Base-by-base conservation (phyloP, 2,113 vertebrate genomes). In the Melanerpes aurifrons region DNA sequence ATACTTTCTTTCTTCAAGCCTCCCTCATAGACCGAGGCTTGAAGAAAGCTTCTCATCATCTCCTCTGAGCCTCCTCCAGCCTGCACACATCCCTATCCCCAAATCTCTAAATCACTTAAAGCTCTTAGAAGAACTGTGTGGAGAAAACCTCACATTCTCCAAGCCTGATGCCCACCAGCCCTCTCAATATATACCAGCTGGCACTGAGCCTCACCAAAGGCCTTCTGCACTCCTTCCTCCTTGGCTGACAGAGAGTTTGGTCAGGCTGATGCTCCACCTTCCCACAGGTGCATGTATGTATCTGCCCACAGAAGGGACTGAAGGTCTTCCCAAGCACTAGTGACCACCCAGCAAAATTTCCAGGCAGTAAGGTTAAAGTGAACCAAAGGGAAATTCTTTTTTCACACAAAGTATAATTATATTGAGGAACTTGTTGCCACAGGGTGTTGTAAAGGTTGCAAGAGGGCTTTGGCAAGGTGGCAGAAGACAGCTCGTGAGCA, bases 121-220 rank as follows among this genome's bases (percentile, higher is more conserved):
- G 48, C 29, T 92, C 9, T 74, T 48, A 35, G 4, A 80, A 73
- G 22, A 32, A 56, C 6, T 3, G 10, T 66, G 37, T 0, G 2
- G 32, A 61, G 35, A 35, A 86, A 71, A 31, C 20, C 25, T 83
- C 48, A 63, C 31, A 68, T 61, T 32, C 31, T 31, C 40, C 37
- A 84, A 67, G 54, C 58, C 25, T 84, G 43, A 78, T 1, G 12
- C 10, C 35, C 54, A 69, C 47, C 58, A 79, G 31, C 35, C 63
- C 59, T 91, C 59, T 35, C 29, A 45, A 47, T 2, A 3, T 0
- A 9, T n/a, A 40, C 32, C 2, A 3, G 48, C 48, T 20, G 13
- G 15, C 0, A 0, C 29, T 2, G 15, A 68, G 48, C 59, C 19
- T 68, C 62, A 32, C 31, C 2, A 9, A 77, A 81, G n/a, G 31